Percentiles rank a stretch among this genome's conserved stretches.
These are phyloP conservation scores for Morinoia aosen DNA, from an alignment of 2,888 invertebrate species.

Conservation along the genomic window DNA sequence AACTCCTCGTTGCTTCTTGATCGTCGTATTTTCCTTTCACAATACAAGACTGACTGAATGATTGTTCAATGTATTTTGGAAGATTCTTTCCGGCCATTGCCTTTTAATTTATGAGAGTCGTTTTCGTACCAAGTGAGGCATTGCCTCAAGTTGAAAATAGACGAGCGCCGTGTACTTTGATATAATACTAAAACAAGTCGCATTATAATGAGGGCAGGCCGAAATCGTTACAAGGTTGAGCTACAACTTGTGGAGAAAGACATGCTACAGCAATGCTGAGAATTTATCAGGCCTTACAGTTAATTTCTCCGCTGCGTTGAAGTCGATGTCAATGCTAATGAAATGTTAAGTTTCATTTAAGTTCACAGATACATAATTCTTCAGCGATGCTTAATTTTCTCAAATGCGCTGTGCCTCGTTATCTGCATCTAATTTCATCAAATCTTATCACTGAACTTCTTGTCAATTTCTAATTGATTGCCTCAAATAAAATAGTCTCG, in stretches of 20 bases:
- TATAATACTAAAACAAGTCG: not conserved
- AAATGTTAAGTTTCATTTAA: not conserved
- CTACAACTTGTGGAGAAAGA: not conserved
- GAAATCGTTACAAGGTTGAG: not conserved
- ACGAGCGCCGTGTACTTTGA: not conserved
- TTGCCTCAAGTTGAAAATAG: not conserved
- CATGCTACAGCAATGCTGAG: not conserved
- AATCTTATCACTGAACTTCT: not conserved
- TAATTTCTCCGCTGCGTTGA: not conserved
- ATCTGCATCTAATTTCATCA: not conserved
- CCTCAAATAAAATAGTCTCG: not conserved
- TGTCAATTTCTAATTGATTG: not conserved
- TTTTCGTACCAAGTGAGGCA: constrained; percentile 16
- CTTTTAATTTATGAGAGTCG: not conserved
- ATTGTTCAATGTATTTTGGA: not conserved
- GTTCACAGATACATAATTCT: not conserved
- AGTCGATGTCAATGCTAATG: not conserved
- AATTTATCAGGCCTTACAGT: not conserved
- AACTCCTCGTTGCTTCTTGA: not conserved
- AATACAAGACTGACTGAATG: constrained; percentile 12
- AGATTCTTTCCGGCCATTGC: not conserved
- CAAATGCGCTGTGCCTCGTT: not conserved
- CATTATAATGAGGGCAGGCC: not conserved
- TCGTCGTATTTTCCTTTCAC: constrained; percentile 13
- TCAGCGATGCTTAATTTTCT: not conserved